Evolutionary conservation across 1,140 invertebrate genomes (phyloP).

Genomic region (Lepidostoma basale): DNA sequence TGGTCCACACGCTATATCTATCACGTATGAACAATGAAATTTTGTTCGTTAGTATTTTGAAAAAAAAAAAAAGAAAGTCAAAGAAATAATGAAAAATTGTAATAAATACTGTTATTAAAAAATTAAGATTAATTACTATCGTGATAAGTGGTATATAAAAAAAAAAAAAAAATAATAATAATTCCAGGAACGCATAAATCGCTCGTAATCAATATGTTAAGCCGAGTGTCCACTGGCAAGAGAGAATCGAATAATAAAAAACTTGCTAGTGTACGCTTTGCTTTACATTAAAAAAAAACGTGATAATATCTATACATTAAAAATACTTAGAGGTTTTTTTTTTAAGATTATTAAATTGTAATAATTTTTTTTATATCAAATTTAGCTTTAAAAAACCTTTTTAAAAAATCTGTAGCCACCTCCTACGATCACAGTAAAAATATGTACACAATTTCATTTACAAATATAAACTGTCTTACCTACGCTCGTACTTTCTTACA

Average conservation of each 20-base stretch:
- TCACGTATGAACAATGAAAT: too few relatives aligned
- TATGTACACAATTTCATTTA: constrained; percentile 35
- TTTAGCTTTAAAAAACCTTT: constrained; percentile 1
- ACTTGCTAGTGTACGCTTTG: background rate
- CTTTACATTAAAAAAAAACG: background rate
- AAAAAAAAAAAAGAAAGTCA: too few relatives aligned
- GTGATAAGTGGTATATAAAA: background rate
- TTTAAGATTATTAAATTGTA: background rate
- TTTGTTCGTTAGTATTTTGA: too few relatives aligned
- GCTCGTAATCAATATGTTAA: too few relatives aligned
- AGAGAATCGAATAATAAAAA: too few relatives aligned
- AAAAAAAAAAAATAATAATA: too few relatives aligned
- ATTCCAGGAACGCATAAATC: too few relatives aligned
- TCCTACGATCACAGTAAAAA: constrained; percentile 30
- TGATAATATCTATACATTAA: background rate
- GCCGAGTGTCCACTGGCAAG: too few relatives aligned
- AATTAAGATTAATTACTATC: too few relatives aligned
- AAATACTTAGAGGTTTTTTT: background rate
- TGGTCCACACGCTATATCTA: too few relatives aligned
- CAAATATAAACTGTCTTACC: constrained; percentile 29
- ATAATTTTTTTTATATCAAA: constrained; percentile 6
- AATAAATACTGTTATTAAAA: too few relatives aligned
- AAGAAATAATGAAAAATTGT: too few relatives aligned
- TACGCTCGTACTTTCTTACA: background rate
- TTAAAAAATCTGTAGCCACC: background rate